These are phyloP conservation scores for Ovis canadensis DNA, from an alignment of 2,113 vertebrate genomes.

Conservation along the genomic window DNA sequence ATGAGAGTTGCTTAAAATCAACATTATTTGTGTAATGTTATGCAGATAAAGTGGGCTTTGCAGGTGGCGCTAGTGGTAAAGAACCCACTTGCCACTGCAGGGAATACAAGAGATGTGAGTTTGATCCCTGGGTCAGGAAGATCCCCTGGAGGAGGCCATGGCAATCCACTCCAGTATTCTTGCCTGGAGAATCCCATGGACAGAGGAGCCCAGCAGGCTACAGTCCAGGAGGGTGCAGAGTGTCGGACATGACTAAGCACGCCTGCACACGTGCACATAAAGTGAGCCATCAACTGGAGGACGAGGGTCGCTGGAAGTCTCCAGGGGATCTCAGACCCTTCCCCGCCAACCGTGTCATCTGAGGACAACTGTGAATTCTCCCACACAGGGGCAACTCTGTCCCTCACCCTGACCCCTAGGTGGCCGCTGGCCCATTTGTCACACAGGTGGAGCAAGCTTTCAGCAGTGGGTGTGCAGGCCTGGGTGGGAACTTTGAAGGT, in stretches of 20 bases:
- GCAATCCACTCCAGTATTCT: neutral
- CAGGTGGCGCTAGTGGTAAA: neutral
- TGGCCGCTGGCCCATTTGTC: accelerated
- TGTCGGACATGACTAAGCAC: neutral
- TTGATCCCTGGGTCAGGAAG: neutral
- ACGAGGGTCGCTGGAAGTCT: accelerated
- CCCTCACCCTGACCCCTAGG: neutral
- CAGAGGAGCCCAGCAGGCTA: neutral
- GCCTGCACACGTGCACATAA: neutral
- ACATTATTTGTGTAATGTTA: neutral
- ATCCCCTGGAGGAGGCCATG: neutral
- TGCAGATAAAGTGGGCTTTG: neutral
- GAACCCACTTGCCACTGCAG: neutral
- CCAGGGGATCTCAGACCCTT: neutral
- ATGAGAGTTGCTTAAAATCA: neutral
- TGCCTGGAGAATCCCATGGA: neutral
- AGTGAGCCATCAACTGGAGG: neutral
- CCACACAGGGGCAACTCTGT: accelerated
- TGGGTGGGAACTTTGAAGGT: neutral
- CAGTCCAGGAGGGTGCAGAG: neutral
- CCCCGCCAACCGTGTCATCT: accelerated
- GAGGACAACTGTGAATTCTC: neutral
- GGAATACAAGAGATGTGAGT: neutral
- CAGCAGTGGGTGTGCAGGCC: neutral
- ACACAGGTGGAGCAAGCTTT: neutral